phyloP scores from a whole-genome alignment of 2,113 vertebrate species.

The Bufo bufo region DNA sequence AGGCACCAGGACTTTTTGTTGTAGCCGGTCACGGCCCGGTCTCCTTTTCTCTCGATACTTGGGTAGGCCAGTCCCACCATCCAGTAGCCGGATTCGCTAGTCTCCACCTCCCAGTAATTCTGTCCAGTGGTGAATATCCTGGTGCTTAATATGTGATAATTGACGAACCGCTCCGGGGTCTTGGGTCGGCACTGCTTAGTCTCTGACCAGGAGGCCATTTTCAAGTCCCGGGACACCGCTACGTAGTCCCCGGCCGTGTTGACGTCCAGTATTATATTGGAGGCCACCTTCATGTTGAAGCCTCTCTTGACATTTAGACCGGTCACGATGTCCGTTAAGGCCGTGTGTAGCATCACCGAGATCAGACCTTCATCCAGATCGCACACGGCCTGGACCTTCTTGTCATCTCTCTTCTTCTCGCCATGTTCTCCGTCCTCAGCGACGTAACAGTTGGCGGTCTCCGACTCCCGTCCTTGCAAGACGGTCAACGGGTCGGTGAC shows the following conservation, averaged over 20 bases:
- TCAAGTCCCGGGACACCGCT: conserved; percentile 18
- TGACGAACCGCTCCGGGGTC: conserved; percentile 20
- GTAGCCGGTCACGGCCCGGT: conserved; percentile 1
- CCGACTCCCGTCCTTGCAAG: conserved; percentile 1
- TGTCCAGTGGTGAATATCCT: conserved; percentile 24
- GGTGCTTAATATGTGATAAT: conserved; percentile 44
- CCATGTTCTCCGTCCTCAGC: conserved; percentile 2
- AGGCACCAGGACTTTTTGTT: conserved; percentile 50
- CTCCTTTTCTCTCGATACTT: conserved; percentile 40
- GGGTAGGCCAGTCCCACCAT: conserved; percentile 43
- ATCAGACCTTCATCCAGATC: conserved; percentile 39
- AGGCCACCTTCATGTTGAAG: conserved; percentile 17
- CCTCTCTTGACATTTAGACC: background rate
- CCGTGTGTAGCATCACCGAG: conserved; percentile 9
- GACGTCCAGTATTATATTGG: conserved; percentile 36
- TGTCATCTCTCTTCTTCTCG: conserved; percentile 12
- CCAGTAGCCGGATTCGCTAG: conserved; percentile 26
- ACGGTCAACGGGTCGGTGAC: conserved; percentile 34
- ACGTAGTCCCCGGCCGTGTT: conserved; percentile 38
- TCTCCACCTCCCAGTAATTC: conserved; percentile 49
- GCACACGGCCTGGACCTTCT: conserved; percentile 24
- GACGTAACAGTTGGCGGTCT: background rate
- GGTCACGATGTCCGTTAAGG: conserved; percentile 3
- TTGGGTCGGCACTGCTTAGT: conserved; percentile 18
- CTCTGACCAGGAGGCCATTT: conserved; percentile 15